Evolutionary conservation across 2,888 invertebrate genomes (phyloP).

Genomic region (Dasypolia templi): DNA sequence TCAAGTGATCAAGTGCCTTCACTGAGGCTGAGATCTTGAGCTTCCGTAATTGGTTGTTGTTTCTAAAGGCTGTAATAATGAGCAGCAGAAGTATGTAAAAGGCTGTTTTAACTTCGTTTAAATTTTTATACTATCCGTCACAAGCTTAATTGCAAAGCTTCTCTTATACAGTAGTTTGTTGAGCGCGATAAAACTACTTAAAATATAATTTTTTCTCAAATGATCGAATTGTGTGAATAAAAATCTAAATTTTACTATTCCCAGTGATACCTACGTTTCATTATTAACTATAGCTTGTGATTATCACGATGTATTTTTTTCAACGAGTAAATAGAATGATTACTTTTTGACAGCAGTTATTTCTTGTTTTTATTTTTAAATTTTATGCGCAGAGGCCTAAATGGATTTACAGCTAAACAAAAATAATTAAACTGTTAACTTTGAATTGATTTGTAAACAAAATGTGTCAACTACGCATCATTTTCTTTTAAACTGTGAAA

Average conservation of each 20-base stretch:
- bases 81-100: conserved; percentile 20
- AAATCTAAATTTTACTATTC: conserved; percentile 8
- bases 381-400: background rate
- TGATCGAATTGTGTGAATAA: conserved; percentile 19
- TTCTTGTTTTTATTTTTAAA: background rate
- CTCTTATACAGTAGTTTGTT: conserved; percentile 11
- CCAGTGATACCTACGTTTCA: conserved; percentile 47
- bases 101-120: conserved; percentile 22
- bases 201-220: background rate
- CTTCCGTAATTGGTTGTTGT: conserved; percentile 11
- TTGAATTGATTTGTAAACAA: conserved; percentile 14
- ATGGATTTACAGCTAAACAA: conserved; percentile 1
- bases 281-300: conserved; percentile 22
- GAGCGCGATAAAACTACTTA: background rate
- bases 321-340: background rate
- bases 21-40: conserved; percentile 46
- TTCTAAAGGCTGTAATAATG: conserved; percentile 7
- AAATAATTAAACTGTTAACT: background rate
- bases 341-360: background rate
- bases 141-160: conserved; percentile 16
- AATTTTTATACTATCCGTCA: conserved; percentile 15
- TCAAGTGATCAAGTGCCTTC: conserved; percentile 49
- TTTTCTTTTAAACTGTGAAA: conserved; percentile 8
- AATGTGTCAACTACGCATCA: conserved; percentile 1
- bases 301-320: conserved; percentile 21